phyloP scores from a whole-genome alignment of 2,888 invertebrate genomes.

The Sturmia bella region DNA sequence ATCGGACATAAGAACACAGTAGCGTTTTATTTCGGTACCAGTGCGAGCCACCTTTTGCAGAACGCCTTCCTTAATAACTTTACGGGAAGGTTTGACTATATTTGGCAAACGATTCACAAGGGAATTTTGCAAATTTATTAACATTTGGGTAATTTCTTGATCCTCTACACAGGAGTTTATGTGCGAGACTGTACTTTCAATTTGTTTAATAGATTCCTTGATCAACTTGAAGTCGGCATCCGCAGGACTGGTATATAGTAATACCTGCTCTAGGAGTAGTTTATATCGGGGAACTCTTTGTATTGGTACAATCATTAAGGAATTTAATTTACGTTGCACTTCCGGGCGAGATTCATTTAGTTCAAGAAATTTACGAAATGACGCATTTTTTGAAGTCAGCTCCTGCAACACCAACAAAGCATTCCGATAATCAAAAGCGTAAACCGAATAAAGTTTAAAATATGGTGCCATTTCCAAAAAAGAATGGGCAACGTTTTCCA shows the following conservation, averaged over 20 bases:
- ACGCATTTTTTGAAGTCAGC: slow-evolving; percentile 82
- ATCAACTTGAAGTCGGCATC: slow-evolving; percentile 84
- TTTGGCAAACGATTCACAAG: slow-evolving; percentile 85
- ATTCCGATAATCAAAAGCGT: slow-evolving; percentile 88
- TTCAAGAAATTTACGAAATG: slow-evolving; percentile 84
- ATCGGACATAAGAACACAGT: slow-evolving; percentile 88
- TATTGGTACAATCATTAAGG: slow-evolving; percentile 89
- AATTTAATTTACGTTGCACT: slow-evolving; percentile 86
- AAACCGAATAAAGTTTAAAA: slow-evolving; percentile 89
- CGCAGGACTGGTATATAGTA: slow-evolving; percentile 84
- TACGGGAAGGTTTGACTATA: slow-evolving; percentile 85
- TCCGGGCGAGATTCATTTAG: slow-evolving; percentile 87
- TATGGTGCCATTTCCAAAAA: slow-evolving; percentile 89
- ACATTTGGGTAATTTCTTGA: slow-evolving; percentile 87
- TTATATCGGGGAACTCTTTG: slow-evolving; percentile 90
- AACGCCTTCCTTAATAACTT: slow-evolving; percentile 86
- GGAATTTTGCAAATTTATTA: slow-evolving; percentile 86
- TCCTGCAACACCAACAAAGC: slow-evolving; percentile 85
- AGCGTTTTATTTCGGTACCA: slow-evolving; percentile 83
- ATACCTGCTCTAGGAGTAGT: slow-evolving; percentile 86
- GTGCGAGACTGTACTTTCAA: slow-evolving; percentile 87
- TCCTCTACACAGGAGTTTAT: slow-evolving; percentile 89
- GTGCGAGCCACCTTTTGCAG: slow-evolving; percentile 84
- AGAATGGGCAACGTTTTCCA: slow-evolving; percentile 85
- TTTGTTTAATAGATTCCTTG: slow-evolving; percentile 85